phyloP scores from a whole-genome alignment of 2,797 vertebrate genomes.

The Melanotaenia nigrans region DNA sequence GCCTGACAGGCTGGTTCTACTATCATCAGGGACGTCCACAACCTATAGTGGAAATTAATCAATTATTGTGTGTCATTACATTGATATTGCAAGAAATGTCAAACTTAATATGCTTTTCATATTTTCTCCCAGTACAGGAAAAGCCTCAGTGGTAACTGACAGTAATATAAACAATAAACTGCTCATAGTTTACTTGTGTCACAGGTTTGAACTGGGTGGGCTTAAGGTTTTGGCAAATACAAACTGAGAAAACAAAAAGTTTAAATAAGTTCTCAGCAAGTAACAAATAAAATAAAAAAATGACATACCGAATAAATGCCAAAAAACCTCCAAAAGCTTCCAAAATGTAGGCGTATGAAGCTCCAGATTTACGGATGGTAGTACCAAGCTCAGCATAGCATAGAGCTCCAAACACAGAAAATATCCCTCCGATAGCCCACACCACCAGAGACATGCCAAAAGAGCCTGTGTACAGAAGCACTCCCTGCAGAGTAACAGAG shows the following conservation, averaged over 20 bases:
- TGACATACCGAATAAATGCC: slow-evolving; percentile 82
- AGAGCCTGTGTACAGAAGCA: slow-evolving; percentile 82
- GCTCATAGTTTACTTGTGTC: background rate
- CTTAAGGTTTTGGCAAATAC: background rate
- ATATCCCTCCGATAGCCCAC: slow-evolving; percentile 84
- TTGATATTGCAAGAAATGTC: background rate
- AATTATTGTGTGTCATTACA: background rate
- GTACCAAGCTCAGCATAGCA: slow-evolving; percentile 87
- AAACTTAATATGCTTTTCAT: background rate
- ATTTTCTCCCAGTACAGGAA: background rate
- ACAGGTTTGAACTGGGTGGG: background rate
- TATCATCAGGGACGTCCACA: slow-evolving; percentile 86
- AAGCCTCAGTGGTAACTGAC: background rate
- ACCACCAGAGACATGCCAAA: slow-evolving; percentile 83
- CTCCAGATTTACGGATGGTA: slow-evolving; percentile 86
- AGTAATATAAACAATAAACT: background rate
- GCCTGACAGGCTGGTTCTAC: slow-evolving; percentile 87
- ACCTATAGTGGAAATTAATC: slow-evolving; percentile 44
- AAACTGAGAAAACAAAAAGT: background rate
- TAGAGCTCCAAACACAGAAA: slow-evolving; percentile 85
- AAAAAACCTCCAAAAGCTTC: slow-evolving; percentile 85
- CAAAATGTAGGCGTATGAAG: slow-evolving; percentile 86
- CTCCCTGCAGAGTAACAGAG: slow-evolving; percentile 71
- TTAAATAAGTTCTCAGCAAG: background rate
- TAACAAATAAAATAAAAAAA: background rate